Percentiles rank a stretch among this genome's conserved stretches.
Evolutionary conservation across 2,888 invertebrate species (phyloP).

Genomic region (Synergus laeviventris): DNA sequence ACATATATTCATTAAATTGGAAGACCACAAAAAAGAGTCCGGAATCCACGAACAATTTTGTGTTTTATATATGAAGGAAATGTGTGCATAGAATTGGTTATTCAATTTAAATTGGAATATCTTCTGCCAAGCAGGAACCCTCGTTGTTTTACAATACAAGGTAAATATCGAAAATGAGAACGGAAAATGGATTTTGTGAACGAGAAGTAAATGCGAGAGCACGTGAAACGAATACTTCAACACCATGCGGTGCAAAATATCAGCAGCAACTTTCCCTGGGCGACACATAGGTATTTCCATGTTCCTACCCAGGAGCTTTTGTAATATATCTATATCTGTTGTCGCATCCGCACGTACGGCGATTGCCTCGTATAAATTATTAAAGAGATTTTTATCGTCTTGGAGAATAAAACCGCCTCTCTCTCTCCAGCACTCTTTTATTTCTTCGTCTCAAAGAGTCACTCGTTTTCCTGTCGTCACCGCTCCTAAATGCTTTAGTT

Average conservation of each 20-base stretch:
- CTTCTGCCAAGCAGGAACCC: constrained; percentile 5
- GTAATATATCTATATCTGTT: constrained; percentile 16
- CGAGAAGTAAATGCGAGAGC: constrained; percentile 36
- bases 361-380: constrained; percentile 35
- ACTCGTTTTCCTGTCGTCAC: constrained; percentile 21
- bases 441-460: background rate
- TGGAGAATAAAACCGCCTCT: background rate
- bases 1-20: no score
- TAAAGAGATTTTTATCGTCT: constrained; percentile 25
- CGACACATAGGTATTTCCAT: constrained; percentile 32
- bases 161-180: constrained; percentile 40
- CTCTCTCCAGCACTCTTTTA: constrained; percentile 12
- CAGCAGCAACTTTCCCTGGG: constrained; percentile 28
- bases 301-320: background rate
- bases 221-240: constrained; percentile 39
- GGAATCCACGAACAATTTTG: background rate
- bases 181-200: constrained; percentile 36
- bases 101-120: constrained; percentile 39
- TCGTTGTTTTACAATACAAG: constrained; percentile 34
- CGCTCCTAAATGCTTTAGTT: constrained; percentile 23
- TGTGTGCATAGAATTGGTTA: constrained; percentile 16
- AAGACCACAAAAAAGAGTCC: background rate
- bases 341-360: constrained; percentile 26
- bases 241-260: constrained; percentile 38
- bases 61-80: background rate